Conservation (phyloP, 2,797 vertebrate species). For the Schizothorax lantsangensis region DNA sequence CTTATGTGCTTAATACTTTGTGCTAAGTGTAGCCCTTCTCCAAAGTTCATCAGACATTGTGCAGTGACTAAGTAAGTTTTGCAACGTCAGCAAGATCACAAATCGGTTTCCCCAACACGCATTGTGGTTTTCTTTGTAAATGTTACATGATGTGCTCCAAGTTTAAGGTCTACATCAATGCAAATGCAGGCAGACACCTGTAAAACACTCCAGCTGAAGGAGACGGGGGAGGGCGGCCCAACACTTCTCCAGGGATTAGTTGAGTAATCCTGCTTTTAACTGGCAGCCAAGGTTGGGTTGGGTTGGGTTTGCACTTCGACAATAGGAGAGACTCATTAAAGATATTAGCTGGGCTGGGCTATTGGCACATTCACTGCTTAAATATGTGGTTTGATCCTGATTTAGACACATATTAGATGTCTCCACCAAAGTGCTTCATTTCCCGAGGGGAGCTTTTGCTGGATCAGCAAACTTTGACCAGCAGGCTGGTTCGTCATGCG, state of each 20-base stretch:
- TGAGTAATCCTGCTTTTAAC: slow-evolving; percentile 67
- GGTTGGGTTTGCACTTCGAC: neutral
- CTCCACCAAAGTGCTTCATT: slow-evolving; percentile 29
- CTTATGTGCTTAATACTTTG: neutral
- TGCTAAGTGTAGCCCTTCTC: neutral
- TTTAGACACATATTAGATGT: slow-evolving; percentile 28
- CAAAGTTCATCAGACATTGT: slow-evolving; percentile 2
- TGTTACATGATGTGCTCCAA: slow-evolving; percentile 58
- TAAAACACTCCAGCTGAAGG: slow-evolving; percentile 49
- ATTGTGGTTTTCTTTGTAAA: slow-evolving; percentile 29
- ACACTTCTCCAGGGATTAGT: slow-evolving; percentile 59
- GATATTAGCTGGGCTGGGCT: slow-evolving; percentile 37
- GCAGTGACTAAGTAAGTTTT: neutral
- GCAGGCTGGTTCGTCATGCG: neutral
- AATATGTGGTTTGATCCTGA: slow-evolving; percentile 33
- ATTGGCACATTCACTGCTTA: slow-evolving; percentile 28
- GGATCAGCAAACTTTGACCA: slow-evolving; percentile 23
- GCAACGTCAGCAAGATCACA: neutral
- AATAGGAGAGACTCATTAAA: slow-evolving; percentile 39
- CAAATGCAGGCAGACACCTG: slow-evolving; percentile 61
- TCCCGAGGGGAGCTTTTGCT: neutral
- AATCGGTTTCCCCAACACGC: no score
- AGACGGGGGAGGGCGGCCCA: slow-evolving; percentile 39
- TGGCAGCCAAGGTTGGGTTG: slow-evolving; percentile 24
- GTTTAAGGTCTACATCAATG: slow-evolving; percentile 69